Evolutionary conservation across 2,888 invertebrate species (phyloP).

Genomic region (Calliopum simillimum): DNA sequence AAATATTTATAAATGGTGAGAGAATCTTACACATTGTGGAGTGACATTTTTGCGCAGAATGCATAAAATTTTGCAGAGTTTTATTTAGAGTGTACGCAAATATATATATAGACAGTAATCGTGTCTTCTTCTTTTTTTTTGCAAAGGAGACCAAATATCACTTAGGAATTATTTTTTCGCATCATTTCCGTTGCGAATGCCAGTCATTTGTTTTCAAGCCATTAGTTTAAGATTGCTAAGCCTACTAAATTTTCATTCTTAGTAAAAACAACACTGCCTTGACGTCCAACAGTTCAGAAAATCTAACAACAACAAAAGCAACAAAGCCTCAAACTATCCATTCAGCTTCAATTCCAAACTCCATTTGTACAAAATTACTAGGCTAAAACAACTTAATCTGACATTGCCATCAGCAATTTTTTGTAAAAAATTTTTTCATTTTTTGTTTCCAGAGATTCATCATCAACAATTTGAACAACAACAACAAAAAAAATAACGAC

Average conservation of each 20-base stretch:
- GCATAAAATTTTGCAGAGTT: not conserved
- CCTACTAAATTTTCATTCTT: not conserved
- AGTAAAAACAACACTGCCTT: not conserved
- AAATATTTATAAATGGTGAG: no score
- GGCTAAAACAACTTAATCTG: conserved; percentile 44
- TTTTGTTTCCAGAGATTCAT: no score
- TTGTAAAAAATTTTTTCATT: no score
- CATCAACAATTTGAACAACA: not conserved
- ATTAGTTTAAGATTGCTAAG: not conserved
- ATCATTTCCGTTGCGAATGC: not conserved
- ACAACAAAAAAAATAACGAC: not conserved
- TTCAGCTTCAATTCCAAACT: conserved; percentile 13
- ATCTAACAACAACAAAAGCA: not conserved
- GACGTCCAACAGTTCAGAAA: not conserved
- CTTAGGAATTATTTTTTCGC: not conserved
- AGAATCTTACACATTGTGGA: no score
- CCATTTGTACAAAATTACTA: conserved; percentile 27
- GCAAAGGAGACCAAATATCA: no score
- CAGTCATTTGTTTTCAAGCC: not conserved
- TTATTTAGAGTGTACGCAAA: not conserved
- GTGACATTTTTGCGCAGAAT: no score
- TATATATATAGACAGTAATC: not conserved
- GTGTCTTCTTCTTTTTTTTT: no score
- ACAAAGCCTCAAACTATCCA: not conserved
- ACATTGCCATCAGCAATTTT: conserved; percentile 40